A percentile compares a stretch with the other conserved stretches of the same genome.
These are phyloP conservation scores for Pelmatolapia mariae DNA, from an alignment of 2,113 vertebrate genomes.

Conservation along the genomic window DNA sequence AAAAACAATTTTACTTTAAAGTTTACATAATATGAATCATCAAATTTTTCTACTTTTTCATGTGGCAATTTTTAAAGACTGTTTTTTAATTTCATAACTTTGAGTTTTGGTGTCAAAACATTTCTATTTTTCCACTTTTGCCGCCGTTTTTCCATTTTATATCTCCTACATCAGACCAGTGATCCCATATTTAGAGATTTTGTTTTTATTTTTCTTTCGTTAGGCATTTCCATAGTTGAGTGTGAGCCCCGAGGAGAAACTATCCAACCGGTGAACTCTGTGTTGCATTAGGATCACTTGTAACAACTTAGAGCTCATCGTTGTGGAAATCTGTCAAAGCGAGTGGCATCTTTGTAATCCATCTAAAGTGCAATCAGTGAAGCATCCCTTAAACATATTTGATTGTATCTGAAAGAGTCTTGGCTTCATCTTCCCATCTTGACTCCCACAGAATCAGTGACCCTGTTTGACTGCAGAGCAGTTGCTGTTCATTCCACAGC, in stretches of 20 bases:
- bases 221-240: not conserved
- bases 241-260: not conserved
- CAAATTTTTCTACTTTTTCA: not conserved
- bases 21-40: not conserved
- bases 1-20: not conserved
- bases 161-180: not conserved
- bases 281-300: not conserved
- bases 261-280: not conserved
- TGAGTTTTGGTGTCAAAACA: not conserved
- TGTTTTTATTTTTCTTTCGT: not conserved
- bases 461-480: not conserved
- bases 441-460: not conserved
- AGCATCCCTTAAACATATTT: not conserved
- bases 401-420: not conserved
- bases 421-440: not conserved
- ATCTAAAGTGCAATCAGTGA: not conserved
- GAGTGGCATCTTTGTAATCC: not conserved
- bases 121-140: not conserved
- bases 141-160: not conserved
- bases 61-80: accelerated
- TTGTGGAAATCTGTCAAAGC: not conserved
- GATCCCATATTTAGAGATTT: not conserved
- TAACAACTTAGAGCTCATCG: not conserved
- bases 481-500: not conserved
- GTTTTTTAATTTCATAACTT: not conserved